A percentile compares a stretch with the other conserved stretches of the same genome.
Conservation (phyloP, 2,113 vertebrate genomes). For the Brachypodius melanocephalos region DNA sequence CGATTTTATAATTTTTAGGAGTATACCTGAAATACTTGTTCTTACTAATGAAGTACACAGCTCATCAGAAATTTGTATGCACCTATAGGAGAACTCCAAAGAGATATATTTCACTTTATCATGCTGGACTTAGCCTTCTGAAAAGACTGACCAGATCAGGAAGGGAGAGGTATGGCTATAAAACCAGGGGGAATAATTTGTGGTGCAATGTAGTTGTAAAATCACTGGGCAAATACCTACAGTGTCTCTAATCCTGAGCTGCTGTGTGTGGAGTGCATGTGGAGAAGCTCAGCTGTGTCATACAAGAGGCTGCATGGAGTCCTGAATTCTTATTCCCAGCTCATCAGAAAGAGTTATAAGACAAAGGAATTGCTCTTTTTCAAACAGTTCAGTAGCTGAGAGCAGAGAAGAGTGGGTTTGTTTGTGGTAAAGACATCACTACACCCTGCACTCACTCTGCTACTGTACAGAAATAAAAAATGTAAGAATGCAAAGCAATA, state of each 20-base stretch:
- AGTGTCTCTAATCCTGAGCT: not conserved
- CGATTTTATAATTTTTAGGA: not conserved
- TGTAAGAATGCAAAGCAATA: not conserved
- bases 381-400: not conserved
- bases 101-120: not conserved
- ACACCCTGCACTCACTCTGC: not conserved
- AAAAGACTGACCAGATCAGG: not conserved
- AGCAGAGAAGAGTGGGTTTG: not conserved
- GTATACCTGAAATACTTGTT: not conserved
- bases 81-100: not conserved
- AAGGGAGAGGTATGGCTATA: not conserved
- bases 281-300: not conserved
- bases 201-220: not conserved
- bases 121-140: not conserved
- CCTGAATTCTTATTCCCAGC: not conserved
- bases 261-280: not conserved
- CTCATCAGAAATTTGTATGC: not conserved
- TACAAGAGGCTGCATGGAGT: not conserved
- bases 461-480: not conserved
- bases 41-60: not conserved
- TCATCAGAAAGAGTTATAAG: not conserved
- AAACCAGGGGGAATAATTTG: not conserved
- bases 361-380: not conserved
- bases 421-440: slow-evolving; percentile 11
- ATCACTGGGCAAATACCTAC: not conserved